Evolutionary conservation across 2,113 vertebrate species (phyloP).

Genomic region (Protobothrops flavoviridis): DNA sequence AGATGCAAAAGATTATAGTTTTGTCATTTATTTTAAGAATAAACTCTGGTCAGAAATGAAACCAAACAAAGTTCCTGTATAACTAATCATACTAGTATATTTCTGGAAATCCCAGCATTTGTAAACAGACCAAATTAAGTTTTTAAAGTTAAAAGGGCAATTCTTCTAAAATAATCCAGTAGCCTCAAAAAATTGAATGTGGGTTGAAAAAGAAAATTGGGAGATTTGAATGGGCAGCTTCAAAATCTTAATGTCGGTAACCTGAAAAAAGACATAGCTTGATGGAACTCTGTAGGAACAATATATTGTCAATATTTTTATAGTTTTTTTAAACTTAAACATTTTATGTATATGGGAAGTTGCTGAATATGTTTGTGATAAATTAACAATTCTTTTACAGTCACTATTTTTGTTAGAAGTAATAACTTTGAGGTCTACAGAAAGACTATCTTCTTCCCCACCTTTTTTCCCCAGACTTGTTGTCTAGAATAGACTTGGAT

Average conservation of each 20-base stretch:
- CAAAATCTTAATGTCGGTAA: neutral
- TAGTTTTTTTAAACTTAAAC: neutral
- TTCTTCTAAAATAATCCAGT: neutral
- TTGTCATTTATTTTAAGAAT: neutral
- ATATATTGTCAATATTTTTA: neutral
- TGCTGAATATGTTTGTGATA: neutral
- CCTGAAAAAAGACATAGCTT: neutral
- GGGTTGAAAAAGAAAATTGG: neutral
- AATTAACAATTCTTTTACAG: neutral
- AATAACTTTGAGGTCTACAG: neutral
- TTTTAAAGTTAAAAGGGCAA: neutral
- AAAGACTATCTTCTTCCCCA: slow-evolving; percentile 8
- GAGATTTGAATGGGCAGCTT: neutral
- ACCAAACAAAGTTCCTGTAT: neutral
- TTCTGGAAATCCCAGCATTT: neutral
- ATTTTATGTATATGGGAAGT: neutral
- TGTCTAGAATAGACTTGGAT: slow-evolving; percentile 96
- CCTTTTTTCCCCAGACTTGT: slow-evolving; percentile 78
- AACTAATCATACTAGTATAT: neutral
- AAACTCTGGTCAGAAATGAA: neutral
- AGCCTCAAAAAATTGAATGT: neutral
- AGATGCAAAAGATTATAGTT: neutral
- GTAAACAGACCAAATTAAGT: neutral
- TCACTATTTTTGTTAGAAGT: neutral
- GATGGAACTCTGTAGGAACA: neutral